A percentile compares a stretch with the other conserved stretches of the same genome.
Conservation (phyloP, 2,113 vertebrate genomes). For the Halichoeres trimaculatus region DNA sequence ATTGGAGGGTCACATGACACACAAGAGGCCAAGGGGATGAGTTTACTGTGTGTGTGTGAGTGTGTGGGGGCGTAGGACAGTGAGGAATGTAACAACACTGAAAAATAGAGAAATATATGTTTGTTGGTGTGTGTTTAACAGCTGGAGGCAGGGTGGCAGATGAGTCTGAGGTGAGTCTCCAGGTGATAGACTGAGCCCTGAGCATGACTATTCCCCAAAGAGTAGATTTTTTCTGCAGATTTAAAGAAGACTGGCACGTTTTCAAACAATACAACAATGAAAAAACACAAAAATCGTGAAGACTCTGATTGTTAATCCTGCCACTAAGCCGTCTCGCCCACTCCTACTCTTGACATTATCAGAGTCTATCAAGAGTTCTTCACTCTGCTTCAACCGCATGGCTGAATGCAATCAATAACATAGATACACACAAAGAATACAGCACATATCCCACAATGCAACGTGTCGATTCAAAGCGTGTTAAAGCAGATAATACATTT, state of each 20-base stretch:
- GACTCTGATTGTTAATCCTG: conserved; percentile 4
- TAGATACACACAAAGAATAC: conserved; percentile 17
- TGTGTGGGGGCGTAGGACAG: neutral
- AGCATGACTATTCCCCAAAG: conserved; percentile 26
- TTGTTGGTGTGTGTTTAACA: conserved; percentile 29
- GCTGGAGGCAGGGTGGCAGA: neutral
- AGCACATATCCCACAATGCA: neutral
- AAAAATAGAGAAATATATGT: neutral
- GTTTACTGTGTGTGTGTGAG: neutral
- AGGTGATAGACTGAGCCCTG: conserved; percentile 44
- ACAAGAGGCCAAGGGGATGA: conserved; percentile 17
- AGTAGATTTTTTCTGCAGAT: neutral
- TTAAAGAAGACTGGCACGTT: neutral
- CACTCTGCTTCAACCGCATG: conserved; percentile 24
- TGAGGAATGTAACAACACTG: conserved; percentile 20
- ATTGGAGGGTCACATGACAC: conserved; percentile 44
- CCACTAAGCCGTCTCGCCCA: conserved; percentile 11
- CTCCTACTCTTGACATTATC: conserved; percentile 10
- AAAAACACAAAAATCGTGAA: neutral
- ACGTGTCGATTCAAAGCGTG: neutral
- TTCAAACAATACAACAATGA: conserved; percentile 2
- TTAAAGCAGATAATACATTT: neutral
- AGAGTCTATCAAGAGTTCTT: conserved; percentile 17
- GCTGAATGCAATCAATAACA: conserved; percentile 11
- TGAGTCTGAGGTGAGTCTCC: conserved; percentile 31